Conservation (phyloP, 2,113 vertebrate species). For the Camelus dromedarius region DNA sequence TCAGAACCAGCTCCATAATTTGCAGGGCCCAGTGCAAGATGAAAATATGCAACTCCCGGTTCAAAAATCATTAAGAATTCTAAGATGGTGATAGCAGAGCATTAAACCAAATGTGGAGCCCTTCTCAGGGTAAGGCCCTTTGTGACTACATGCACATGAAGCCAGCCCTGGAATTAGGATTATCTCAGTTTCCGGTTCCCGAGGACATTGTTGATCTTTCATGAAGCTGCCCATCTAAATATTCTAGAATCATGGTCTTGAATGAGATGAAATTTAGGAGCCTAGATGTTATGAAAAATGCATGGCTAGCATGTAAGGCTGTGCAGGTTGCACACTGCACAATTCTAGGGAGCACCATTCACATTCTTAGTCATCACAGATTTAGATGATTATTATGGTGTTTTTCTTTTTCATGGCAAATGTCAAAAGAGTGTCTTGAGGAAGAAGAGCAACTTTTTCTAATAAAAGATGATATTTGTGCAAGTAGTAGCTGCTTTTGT, state of each 20-base stretch:
- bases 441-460: neutral
- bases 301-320: neutral
- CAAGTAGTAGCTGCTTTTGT: neutral
- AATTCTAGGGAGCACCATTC: neutral
- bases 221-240: neutral
- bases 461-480: neutral
- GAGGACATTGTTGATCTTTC: neutral
- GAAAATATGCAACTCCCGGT: neutral
- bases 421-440: neutral
- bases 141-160: accelerated
- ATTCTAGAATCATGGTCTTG: neutral
- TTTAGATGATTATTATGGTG: neutral
- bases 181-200: neutral
- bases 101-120: neutral
- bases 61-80: constrained; percentile 36
- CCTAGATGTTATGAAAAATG: neutral
- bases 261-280: neutral
- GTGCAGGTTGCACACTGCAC: too few species aligned
- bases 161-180: neutral
- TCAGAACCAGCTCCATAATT: neutral
- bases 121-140: neutral
- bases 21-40: neutral
- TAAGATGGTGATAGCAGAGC: neutral
- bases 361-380: neutral
- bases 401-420: neutral